Base-by-base conservation (phyloP, 2,113 vertebrate genomes). In the Ictalurus punctatus region DNA sequence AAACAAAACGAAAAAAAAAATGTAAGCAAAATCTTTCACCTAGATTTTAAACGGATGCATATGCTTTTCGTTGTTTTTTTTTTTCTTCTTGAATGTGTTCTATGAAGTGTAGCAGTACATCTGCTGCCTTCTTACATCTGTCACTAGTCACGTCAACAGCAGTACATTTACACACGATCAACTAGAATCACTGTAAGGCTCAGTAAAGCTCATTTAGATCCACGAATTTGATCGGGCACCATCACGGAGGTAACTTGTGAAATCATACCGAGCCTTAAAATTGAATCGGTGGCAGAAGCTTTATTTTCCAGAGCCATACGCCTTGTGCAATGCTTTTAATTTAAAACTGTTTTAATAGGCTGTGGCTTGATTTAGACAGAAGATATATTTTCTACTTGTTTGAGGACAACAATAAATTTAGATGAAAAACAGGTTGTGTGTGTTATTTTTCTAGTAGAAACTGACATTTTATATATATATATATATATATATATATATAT, bases 301-400 rank as follows among this genome's bases (percentile, higher is more conserved):
- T 93, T 94, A 92, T 92, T 90, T 90, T 87, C 88, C 89, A 91
- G 90, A 93, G 86, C 90, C 89, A 91, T 91, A 94, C 88, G 79
- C 71, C 89, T 89, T 94, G 93, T 95, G 92, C 94, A 94, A 94
- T 95, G 90, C 91, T 91, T 86, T 91, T 94, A 87, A 95, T 92
- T 94, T 94, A 93, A 92, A 92, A 93, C 91, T 91, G 90, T 93
- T 92, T 87, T 90, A 90, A 90, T 92, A 94, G 91, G 91, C 89
- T 93, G 90, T 94, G 90, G 93, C 92, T 93, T 94, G 90, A 91
- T 94, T 94, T 94, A 90, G 93, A 94, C 90, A 94, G 92, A 90
- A 93, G 92, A 92, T 94, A 94, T 95, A 94, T 95, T 95, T 95
- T 95, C 92, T 95, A 95, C 94, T 94, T 94, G 94, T 95, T 95